Evolutionary conservation across 2,113 vertebrate genomes (phyloP).

Genomic region (human): DNA sequence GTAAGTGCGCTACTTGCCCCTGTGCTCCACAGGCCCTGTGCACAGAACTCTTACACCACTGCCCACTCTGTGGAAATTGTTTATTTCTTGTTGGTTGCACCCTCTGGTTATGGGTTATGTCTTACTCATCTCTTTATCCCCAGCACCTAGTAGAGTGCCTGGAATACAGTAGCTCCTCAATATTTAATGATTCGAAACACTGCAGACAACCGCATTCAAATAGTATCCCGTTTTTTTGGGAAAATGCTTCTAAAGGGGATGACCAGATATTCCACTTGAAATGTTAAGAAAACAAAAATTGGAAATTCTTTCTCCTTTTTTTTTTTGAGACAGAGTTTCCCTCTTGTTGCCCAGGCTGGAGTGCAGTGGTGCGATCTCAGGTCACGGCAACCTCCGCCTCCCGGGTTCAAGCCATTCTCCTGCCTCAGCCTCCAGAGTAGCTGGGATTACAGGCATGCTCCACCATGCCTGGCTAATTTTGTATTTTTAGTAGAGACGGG

Average conservation of each 20-base stretch:
- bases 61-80: not conserved
- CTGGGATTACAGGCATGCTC: too few relatives aligned
- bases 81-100: not conserved
- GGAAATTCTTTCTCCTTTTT: not conserved
- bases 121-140: not conserved
- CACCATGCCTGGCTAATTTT: too few relatives aligned
- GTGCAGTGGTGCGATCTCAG: too few relatives aligned
- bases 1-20: too few relatives aligned
- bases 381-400: too few relatives aligned
- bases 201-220: not conserved
- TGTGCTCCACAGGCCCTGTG: rapidly evolving
- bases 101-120: not conserved
- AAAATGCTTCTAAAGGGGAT: not conserved
- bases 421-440: too few relatives aligned
- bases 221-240: not conserved
- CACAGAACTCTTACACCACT: not conserved
- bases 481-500: too few relatives aligned
- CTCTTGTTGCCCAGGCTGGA: too few relatives aligned
- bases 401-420: too few relatives aligned
- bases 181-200: not conserved
- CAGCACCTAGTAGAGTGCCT: not conserved
- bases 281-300: not conserved
- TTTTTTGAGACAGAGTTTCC: too few relatives aligned
- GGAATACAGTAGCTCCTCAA: not conserved
- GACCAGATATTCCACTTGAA: not conserved